Percentiles rank a stretch among this genome's conserved stretches.
Conservation (phyloP, 2,113 vertebrate genomes). For the Globicephala melas region DNA sequence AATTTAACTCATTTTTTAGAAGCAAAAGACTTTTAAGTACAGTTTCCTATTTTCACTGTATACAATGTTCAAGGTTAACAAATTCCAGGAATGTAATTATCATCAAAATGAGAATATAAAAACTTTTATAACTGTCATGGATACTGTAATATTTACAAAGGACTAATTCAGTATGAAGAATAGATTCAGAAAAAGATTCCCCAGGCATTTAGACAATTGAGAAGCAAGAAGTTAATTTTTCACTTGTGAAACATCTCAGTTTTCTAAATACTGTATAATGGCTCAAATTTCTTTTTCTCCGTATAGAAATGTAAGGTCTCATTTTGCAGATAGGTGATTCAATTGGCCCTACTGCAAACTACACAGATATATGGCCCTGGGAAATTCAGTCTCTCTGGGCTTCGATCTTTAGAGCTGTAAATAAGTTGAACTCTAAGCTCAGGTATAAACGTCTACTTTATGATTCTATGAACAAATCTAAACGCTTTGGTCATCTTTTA, state of each 20-base stretch:
- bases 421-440: neutral
- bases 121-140: neutral
- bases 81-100: neutral
- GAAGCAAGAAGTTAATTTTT: slow-evolving; percentile 35
- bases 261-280: neutral
- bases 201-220: neutral
- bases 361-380: neutral
- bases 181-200: neutral
- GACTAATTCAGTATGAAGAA: neutral
- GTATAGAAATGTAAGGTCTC: neutral
- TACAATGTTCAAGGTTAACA: neutral
- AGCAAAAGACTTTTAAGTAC: neutral
- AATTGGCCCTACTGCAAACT: neutral
- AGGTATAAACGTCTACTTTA: neutral
- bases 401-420: neutral
- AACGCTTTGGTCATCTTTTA: slow-evolving; percentile 26
- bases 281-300: neutral
- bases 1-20: neutral
- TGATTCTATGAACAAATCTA: slow-evolving; percentile 9
- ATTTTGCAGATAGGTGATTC: neutral
- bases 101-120: neutral
- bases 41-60: slow-evolving; percentile 10
- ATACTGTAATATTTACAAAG: neutral
- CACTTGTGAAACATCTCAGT: neutral
- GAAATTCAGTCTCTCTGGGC: neutral